These are phyloP conservation scores for Creontiades dilutus DNA, from an alignment of 2,888 invertebrate genomes.

Conservation along the genomic window DNA sequence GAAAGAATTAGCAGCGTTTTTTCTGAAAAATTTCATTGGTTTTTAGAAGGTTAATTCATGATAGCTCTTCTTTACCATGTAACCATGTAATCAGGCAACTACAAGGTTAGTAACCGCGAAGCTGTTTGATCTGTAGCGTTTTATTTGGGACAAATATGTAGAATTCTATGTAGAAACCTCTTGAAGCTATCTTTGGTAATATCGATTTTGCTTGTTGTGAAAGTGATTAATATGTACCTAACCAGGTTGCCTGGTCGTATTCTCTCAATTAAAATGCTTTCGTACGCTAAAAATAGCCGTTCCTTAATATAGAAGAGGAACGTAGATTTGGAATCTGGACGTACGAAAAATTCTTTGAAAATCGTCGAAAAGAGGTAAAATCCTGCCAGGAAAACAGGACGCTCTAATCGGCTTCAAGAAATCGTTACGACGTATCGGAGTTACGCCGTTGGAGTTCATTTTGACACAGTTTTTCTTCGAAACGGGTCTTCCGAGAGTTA, in stretches of 20 bases:
- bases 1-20: no score
- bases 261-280: constrained; percentile 14
- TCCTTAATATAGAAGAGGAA: background rate
- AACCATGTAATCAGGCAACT: no score
- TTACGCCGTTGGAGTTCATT: constrained; percentile 9
- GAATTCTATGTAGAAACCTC: no score
- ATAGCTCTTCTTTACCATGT: no score
- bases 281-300: background rate
- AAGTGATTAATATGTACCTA: background rate
- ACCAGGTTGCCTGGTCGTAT: background rate
- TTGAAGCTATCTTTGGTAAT: no score
- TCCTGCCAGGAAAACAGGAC: background rate
- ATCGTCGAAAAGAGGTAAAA: constrained; percentile 14
- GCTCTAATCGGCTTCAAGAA: constrained; percentile 6
- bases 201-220: no score
- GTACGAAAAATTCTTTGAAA: constrained; percentile 1
- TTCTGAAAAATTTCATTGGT: no score
- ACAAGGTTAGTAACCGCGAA: no score
- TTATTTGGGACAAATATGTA: no score
- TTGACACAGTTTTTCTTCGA: background rate
- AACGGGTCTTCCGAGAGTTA: background rate
- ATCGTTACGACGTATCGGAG: constrained; percentile 5
- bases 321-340: background rate
- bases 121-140: no score
- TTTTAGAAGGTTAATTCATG: no score